A percentile compares a stretch with the other conserved stretches of the same genome.
These are phyloP conservation scores for Microcebus lehilahytsara DNA, from an alignment of 2,113 vertebrate species.

Conservation along the genomic window DNA sequence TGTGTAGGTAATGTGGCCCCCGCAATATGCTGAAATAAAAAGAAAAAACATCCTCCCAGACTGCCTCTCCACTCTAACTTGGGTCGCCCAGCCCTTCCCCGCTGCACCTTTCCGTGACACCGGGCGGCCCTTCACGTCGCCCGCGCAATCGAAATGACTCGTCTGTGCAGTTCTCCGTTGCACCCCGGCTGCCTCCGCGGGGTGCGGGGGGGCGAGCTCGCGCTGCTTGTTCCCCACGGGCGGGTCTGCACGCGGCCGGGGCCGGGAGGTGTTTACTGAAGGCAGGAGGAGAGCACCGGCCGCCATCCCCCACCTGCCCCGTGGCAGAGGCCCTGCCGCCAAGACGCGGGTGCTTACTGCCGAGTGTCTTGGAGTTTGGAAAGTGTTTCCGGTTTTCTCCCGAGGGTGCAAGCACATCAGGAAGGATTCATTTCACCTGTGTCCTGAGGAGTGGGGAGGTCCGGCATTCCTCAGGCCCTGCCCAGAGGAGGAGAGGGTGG, in stretches of 20 bases:
- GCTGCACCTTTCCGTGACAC: neutral
- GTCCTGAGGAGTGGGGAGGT: neutral
- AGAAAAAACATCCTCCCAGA: neutral
- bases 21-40: too few relatives aligned
- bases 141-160: too few relatives aligned
- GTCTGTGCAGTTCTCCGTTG: neutral
- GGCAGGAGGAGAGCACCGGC: neutral
- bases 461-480: neutral
- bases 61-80: neutral
- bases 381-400: neutral
- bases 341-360: neutral
- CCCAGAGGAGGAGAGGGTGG: neutral
- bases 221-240: neutral
- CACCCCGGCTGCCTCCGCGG: neutral
- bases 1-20: too few relatives aligned
- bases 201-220: neutral
- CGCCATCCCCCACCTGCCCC: fast-evolving
- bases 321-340: neutral
- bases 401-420: too few relatives aligned
- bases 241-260: neutral
- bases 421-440: neutral
- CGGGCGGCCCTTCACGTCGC: too few relatives aligned
- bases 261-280: neutral
- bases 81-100: neutral
- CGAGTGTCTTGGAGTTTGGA: neutral